phyloP scores from a whole-genome alignment of 2,797 vertebrate species.

The Paguma larvata region DNA sequence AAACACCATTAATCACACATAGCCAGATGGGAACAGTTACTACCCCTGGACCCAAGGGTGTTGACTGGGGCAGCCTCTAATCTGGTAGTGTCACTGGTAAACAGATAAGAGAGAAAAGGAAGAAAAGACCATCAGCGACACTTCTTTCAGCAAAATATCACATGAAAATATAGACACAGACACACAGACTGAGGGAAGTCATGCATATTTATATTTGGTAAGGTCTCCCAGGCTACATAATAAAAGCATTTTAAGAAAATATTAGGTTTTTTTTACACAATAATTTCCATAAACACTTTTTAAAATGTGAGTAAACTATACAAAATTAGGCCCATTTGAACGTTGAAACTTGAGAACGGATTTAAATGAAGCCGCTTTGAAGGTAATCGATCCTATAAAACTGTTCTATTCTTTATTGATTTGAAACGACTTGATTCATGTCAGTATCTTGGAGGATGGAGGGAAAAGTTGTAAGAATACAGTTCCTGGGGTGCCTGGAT shows the following conservation, averaged over 20 bases:
- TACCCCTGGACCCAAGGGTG: constrained; percentile 74
- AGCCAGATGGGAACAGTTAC: constrained; percentile 80
- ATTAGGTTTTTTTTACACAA: background rate
- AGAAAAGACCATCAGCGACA: constrained; percentile 24
- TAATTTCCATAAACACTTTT: constrained; percentile 22
- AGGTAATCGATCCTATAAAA: background rate
- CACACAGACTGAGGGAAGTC: background rate
- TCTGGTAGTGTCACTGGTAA: constrained; percentile 59
- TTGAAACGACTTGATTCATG: constrained; percentile 48
- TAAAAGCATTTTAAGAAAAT: background rate
- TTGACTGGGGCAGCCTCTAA: constrained; percentile 61
- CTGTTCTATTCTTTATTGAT: constrained; percentile 44
- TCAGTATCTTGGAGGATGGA: background rate
- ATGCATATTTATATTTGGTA: background rate
- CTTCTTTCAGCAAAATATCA: constrained; percentile 48
- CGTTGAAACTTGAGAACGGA: background rate
- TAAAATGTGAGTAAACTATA: background rate
- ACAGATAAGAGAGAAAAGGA: constrained; percentile 56
- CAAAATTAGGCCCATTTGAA: constrained; percentile 35
- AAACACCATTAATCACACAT: constrained; percentile 61
- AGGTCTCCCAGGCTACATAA: background rate
- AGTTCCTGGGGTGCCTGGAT: background rate
- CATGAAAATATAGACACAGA: background rate
- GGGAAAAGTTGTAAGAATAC: background rate
- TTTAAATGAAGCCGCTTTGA: constrained; percentile 43